A percentile compares a stretch with the other conserved stretches of the same genome.
These are phyloP conservation scores for Stenopsyche tienmushanensis DNA, from an alignment of 1,140 invertebrate species.

Conservation along the genomic window DNA sequence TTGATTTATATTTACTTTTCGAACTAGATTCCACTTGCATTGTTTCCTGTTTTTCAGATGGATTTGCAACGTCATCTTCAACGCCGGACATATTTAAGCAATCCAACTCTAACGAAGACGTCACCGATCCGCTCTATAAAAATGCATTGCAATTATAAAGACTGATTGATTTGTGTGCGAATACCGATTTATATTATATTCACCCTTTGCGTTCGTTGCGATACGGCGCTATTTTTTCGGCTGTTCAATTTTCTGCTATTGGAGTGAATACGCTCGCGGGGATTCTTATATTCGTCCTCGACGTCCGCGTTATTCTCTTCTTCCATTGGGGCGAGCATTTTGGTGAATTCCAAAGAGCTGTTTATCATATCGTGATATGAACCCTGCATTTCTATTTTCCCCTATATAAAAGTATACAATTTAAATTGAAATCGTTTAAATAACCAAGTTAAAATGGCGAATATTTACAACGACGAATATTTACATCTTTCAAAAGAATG, in stretches of 20 bases:
- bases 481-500: constrained; percentile 66
- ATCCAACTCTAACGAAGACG: constrained; percentile 35
- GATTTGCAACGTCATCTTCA: constrained; percentile 11
- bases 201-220: constrained; percentile 18
- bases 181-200: too few species aligned
- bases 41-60: constrained; percentile 22
- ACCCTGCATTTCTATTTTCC: constrained; percentile 63
- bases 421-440: background rate
- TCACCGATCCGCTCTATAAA: constrained; percentile 34
- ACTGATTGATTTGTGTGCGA: background rate
- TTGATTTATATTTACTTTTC: constrained; percentile 10
- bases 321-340: constrained; percentile 41
- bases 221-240: constrained; percentile 15
- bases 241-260: background rate
- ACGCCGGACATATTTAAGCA: background rate
- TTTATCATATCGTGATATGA: constrained; percentile 62
- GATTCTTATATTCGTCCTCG: background rate
- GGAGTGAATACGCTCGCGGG: background rate
- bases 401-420: constrained; percentile 49
- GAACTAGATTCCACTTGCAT: constrained; percentile 31
- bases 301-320: background rate
- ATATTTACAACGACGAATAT: constrained; percentile 3
- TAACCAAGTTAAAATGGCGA: background rate
- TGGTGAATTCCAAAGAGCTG: constrained; percentile 61
- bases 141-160: constrained; percentile 2